phyloP scores from a whole-genome alignment of 2,113 vertebrate genomes.

The Gavia stellata region DNA sequence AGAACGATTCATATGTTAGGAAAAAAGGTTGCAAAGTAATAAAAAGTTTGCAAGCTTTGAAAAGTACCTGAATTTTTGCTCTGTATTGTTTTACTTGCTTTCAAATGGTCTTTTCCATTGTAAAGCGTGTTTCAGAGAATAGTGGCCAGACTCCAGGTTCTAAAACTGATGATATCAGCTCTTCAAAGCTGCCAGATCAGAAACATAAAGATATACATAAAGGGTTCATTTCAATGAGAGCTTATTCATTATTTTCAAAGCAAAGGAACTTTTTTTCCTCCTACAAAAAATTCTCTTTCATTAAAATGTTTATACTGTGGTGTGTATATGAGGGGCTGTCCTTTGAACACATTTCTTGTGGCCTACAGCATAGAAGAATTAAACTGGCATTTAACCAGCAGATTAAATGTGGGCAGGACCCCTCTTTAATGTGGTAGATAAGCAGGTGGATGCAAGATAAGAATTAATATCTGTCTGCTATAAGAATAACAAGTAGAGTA shows the following conservation, averaged over 20 bases:
- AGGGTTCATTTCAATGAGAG: conserved; percentile 37
- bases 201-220: conserved; percentile 57
- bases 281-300: conserved; percentile 56
- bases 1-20: background rate
- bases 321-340: conserved; percentile 29
- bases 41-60: background rate
- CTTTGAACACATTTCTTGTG: conserved; percentile 51
- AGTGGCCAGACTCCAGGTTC: conserved; percentile 54
- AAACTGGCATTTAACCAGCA: conserved; percentile 50
- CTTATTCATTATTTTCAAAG: conserved; percentile 63
- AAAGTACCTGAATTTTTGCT: background rate
- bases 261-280: conserved; percentile 9
- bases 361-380: conserved; percentile 58
- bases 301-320: conserved; percentile 56
- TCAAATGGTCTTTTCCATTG: conserved; percentile 17
- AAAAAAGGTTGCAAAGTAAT: background rate
- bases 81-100: conserved; percentile 10
- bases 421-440: conserved; percentile 48
- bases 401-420: conserved; percentile 52
- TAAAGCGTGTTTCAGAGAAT: conserved; percentile 37
- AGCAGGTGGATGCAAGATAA: conserved; percentile 58
- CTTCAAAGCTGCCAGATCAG: conserved; percentile 63
- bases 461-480: conserved; percentile 32
- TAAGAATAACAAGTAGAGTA: conserved; percentile 21
- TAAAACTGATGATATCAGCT: conserved; percentile 60